Percentiles rank a stretch among this genome's conserved stretches.
Evolutionary conservation across 1,140 invertebrate genomes (phyloP).

Genomic region (Bactericera cockerelli): DNA sequence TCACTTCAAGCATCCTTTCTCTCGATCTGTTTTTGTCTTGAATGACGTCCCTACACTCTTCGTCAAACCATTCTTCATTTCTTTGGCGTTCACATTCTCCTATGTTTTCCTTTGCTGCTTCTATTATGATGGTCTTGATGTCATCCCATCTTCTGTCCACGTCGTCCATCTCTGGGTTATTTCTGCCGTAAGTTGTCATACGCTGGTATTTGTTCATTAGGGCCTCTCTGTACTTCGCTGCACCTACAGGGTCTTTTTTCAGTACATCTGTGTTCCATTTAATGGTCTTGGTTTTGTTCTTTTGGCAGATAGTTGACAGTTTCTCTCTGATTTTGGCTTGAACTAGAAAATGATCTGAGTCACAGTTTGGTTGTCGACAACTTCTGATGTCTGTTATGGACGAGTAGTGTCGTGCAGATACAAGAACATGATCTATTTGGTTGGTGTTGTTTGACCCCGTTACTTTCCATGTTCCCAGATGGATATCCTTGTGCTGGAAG

Average conservation of each 20-base stretch:
- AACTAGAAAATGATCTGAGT: slow-evolving; percentile 14
- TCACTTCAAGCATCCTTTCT: background rate
- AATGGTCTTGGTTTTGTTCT: background rate
- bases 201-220: background rate
- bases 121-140: background rate
- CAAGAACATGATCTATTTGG: slow-evolving; percentile 18
- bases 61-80: slow-evolving; percentile 14
- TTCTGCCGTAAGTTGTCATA: background rate
- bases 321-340: slow-evolving; percentile 8
- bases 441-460: background rate
- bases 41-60: slow-evolving; percentile 11
- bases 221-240: background rate
- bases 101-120: slow-evolving; percentile 5
- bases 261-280: background rate
- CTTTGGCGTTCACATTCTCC: slow-evolving; percentile 1
- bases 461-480: background rate
- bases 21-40: slow-evolving; percentile 11
- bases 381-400: slow-evolving; percentile 11
- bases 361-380: slow-evolving; percentile 10
- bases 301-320: background rate
- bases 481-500: slow-evolving; percentile 1
- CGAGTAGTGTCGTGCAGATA: background rate
- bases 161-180: background rate
- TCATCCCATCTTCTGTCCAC: background rate
- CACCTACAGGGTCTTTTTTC: background rate